Evolutionary conservation across 2,113 vertebrate genomes (phyloP).

Genomic region (Strix uralensis): DNA sequence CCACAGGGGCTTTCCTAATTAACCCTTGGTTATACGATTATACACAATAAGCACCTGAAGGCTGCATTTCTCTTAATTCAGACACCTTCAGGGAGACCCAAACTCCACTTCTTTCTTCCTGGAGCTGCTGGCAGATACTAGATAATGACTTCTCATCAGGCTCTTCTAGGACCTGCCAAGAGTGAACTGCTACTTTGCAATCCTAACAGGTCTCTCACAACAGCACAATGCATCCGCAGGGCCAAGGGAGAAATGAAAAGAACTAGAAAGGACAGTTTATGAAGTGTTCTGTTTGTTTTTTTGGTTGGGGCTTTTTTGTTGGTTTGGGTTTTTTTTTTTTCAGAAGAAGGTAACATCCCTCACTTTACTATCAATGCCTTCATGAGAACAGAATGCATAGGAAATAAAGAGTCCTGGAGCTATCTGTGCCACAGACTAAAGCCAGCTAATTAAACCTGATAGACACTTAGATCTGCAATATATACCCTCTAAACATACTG

Average conservation of each 20-base stretch:
- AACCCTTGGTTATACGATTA: not conserved
- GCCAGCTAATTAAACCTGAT: not conserved
- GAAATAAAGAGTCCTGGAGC: not conserved
- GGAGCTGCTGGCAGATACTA: not conserved
- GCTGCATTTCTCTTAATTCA: not conserved
- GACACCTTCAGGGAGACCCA: not conserved
- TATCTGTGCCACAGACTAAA: not conserved
- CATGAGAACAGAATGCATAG: not conserved
- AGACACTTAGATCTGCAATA: not conserved
- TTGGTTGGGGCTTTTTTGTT: too few species aligned
- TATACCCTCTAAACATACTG: not conserved
- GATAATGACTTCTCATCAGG: not conserved
- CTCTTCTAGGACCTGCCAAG: not conserved
- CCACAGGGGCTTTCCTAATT: conserved; percentile 37
- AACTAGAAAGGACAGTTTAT: not conserved
- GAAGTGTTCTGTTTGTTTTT: not conserved
- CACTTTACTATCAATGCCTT: not conserved
- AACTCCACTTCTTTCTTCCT: not conserved
- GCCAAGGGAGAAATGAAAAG: not conserved
- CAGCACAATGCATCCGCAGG: not conserved
- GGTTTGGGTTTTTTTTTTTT: not conserved
- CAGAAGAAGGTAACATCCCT: not conserved
- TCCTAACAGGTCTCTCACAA: not conserved
- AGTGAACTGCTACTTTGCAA: not conserved
- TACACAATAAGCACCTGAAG: conserved; percentile 22